phyloP scores from a whole-genome alignment of 2,797 vertebrate species.

The Melanotaenia parkinsoni region DNA sequence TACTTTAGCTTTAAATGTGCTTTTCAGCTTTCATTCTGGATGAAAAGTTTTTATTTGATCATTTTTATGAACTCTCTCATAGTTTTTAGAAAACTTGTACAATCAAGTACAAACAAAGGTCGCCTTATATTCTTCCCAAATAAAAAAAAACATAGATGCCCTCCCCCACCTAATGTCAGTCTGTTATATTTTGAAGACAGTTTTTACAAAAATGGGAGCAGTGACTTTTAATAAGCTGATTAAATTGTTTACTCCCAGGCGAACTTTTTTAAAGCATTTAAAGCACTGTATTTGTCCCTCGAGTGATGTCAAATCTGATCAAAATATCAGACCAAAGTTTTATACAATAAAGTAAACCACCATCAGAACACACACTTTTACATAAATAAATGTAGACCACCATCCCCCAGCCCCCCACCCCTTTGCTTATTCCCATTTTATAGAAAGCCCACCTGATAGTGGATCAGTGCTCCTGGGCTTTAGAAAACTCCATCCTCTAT shows the following conservation, averaged over 20 bases:
- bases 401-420: neutral
- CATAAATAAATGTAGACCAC: neutral
- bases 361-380: conserved; percentile 3
- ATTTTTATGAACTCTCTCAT: neutral
- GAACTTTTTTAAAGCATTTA: conserved; percentile 37
- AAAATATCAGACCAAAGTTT: conserved; percentile 26
- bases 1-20: neutral
- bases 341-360: conserved; percentile 13
- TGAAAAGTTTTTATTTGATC: neutral
- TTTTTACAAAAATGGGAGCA: conserved; percentile 10
- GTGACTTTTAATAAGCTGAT: conserved; percentile 49
- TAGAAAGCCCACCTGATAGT: conserved; percentile 72
- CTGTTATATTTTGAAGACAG: neutral
- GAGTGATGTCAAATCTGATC: conserved; percentile 34
- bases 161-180: neutral
- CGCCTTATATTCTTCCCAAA: neutral
- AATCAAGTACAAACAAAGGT: neutral
- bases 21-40: neutral
- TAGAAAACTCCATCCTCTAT: conserved; percentile 63
- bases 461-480: conserved; percentile 72
- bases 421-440: conserved; percentile 53
- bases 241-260: conserved; percentile 49
- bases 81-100: neutral
- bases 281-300: conserved; percentile 2
- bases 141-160: neutral